Evolutionary conservation across 53 echinoderm and acorn worm species (phyloP).

Genomic region (Holothuria scabra): DNA sequence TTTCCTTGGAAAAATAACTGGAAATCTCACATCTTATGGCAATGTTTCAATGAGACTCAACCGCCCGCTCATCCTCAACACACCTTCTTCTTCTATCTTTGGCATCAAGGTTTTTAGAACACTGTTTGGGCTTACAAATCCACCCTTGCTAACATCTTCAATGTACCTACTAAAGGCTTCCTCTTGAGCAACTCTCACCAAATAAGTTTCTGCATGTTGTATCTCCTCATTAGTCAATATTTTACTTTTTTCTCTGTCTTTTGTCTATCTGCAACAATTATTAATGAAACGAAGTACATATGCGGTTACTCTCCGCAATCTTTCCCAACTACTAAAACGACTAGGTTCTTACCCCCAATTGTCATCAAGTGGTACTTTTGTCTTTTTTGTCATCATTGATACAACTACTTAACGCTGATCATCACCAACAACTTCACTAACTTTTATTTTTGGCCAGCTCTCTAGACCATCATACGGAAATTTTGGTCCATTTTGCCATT

Average conservation of each 20-base stretch:
- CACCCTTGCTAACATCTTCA: not conserved
- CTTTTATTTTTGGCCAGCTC: too few relatives aligned
- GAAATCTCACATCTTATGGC: slow-evolving; percentile 41
- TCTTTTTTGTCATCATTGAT: too few relatives aligned
- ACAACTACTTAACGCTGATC: too few relatives aligned
- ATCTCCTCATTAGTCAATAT: not conserved
- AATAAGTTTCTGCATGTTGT: not conserved
- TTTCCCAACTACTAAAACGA: too few relatives aligned
- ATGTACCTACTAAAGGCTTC: not conserved
- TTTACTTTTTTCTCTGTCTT: not conserved
- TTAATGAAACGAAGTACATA: not conserved
- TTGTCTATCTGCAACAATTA: not conserved
- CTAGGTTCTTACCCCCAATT: too few relatives aligned
- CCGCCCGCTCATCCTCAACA: slow-evolving; percentile 12
- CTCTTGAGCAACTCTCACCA: not conserved
- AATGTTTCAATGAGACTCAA: slow-evolving; percentile 36
- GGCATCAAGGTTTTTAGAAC: not conserved
- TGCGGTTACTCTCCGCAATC: slow-evolving; percentile 5
- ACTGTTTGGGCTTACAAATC: not conserved
- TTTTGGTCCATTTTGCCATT: too few relatives aligned
- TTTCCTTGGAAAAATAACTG: slow-evolving; percentile 51
- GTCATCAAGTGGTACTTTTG: not conserved
- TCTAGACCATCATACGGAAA: not conserved
- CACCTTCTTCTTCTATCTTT: slow-evolving; percentile 31
- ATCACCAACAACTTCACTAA: too few relatives aligned